Conservation (phyloP, 2,797 vertebrate species). For the Syndactyla subalaris region DNA sequence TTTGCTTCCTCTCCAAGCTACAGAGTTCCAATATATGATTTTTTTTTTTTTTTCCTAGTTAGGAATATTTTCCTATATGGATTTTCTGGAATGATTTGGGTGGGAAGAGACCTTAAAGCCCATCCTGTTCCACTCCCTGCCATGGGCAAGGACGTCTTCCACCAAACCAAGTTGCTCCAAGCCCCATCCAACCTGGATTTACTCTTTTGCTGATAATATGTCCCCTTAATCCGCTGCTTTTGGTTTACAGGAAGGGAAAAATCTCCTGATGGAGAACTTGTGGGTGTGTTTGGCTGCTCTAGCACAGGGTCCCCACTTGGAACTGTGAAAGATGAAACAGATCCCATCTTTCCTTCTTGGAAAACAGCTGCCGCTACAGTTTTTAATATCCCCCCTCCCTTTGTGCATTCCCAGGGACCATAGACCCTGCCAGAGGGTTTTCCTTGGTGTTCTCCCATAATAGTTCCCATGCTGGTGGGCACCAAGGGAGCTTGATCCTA, state of each 20-base stretch:
- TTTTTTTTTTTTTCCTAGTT: no score
- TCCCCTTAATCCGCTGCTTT: neutral
- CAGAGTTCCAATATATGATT: accelerated
- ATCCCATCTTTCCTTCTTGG: neutral
- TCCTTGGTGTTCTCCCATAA: neutral
- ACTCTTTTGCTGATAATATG: neutral
- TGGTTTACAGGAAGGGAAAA: neutral
- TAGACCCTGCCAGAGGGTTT: neutral
- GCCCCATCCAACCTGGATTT: neutral
- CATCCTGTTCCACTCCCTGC: neutral
- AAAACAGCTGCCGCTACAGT: accelerated
- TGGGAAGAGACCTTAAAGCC: neutral
- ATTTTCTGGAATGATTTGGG: neutral
- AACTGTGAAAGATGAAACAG: neutral
- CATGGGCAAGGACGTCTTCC: accelerated
- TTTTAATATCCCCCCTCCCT: neutral
- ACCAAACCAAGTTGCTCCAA: neutral
- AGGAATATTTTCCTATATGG: accelerated
- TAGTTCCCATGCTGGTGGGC: no score
- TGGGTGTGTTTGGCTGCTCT: neutral
- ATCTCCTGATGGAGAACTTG: neutral
- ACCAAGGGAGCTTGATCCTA: neutral
- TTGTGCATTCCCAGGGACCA: neutral
- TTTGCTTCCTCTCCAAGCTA: neutral
- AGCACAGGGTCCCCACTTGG: neutral